phyloP scores from a whole-genome alignment of 1,140 invertebrate species.

The Oryctes rhinoceros region DNA sequence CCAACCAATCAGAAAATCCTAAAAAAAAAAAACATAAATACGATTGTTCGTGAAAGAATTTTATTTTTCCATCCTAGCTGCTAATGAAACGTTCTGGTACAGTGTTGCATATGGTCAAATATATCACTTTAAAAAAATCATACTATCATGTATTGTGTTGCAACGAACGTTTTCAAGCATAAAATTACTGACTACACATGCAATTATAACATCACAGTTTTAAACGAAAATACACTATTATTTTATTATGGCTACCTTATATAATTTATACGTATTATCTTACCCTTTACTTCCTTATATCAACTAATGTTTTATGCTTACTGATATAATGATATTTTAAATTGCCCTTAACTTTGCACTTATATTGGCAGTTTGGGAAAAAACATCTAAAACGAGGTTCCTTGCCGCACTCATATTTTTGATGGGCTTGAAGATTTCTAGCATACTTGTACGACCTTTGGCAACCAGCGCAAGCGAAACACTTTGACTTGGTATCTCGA shows the following conservation, averaged over 20 bases:
- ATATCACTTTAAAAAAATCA: no score
- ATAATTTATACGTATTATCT: neutral
- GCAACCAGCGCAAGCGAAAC: conserved; percentile 45
- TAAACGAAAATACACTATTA: neutral
- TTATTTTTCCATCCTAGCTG: no score
- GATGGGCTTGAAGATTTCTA: conserved; percentile 49
- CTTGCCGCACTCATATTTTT: conserved; percentile 62
- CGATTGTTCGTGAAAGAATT: no score
- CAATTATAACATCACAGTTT: neutral
- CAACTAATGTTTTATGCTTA: conserved; percentile 26
- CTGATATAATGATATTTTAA: conserved; percentile 51
- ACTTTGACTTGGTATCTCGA: conserved; percentile 25
- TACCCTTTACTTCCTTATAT: conserved; percentile 4
- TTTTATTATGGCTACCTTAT: no score
- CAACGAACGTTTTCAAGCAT: no score
- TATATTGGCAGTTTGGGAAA: conserved; percentile 60
- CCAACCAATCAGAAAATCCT: no score
- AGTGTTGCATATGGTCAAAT: no score
- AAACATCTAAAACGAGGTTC: conserved; percentile 67
- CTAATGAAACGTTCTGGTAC: no score
- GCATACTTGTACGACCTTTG: conserved; percentile 51
- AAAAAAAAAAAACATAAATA: no score
- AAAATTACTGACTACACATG: no score
- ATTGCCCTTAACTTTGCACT: conserved; percentile 63
- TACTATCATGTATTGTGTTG: no score